Conservation (phyloP, 37 sponge, comb jelly and placozoan species). For the Ianthella basta region DNA sequence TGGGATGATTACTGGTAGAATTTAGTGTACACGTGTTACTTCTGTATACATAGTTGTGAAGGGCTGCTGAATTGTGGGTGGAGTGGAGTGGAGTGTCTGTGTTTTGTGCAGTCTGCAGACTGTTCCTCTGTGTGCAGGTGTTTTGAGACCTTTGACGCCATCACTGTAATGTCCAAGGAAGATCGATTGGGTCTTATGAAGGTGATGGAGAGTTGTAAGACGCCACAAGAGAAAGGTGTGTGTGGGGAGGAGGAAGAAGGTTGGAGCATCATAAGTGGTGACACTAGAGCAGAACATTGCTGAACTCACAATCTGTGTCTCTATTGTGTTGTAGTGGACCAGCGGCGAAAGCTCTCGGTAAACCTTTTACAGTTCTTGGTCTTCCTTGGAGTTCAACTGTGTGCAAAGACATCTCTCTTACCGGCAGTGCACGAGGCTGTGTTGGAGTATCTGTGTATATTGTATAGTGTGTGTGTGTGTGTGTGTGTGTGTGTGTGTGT, state of each 20-base stretch:
- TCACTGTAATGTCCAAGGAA: conserved; percentile 37
- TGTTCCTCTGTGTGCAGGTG: conserved; percentile 34
- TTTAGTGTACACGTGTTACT: not conserved
- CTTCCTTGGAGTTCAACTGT: conserved; percentile 18
- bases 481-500: conserved; percentile 17
- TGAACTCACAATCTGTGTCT: not conserved
- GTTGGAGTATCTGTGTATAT: conserved; percentile 22
- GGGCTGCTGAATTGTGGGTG: too few species aligned
- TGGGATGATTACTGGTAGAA: not conserved
- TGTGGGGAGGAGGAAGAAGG: not conserved
- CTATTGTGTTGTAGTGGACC: not conserved
- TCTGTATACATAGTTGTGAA: too few species aligned
- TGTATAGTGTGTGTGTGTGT: not conserved
- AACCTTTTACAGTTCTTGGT: conserved; percentile 14
- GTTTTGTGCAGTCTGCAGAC: not conserved
- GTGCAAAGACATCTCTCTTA: not conserved
- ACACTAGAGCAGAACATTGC: too few species aligned
- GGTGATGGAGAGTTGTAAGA: conserved; percentile 39
- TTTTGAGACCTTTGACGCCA: conserved; percentile 75
- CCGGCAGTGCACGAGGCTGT: too few species aligned
- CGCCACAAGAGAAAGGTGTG: conserved; percentile 51
- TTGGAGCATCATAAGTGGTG: too few species aligned
- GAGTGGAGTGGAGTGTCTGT: not conserved
- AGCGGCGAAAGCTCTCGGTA: not conserved
- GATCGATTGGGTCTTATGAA: conserved; percentile 43